Evolutionary conservation across 53 echinoderm and acorn worm species (phyloP), one percentile per base, ranked within the genome.

Genomic region (Stichopus horrens): DNA sequence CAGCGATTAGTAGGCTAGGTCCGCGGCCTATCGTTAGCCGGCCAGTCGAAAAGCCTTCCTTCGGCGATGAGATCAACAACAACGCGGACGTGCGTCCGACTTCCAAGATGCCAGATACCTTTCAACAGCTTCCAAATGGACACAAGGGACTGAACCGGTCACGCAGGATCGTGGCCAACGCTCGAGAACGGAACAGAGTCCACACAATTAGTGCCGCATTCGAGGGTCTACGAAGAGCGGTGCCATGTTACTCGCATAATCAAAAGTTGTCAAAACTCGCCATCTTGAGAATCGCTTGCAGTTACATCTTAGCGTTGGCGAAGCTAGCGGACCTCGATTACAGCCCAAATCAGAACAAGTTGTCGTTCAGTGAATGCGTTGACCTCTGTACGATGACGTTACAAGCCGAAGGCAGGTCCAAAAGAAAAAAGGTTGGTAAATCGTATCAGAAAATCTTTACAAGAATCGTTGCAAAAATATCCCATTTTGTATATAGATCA

Each of bases 131-230:
- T 52, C 52, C 66, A 7, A 52, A 66, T 18, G 85, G 85, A 52
- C 52, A 85, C 52, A 85, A 85, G 85, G 85, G 85, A 18, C 67
- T 85, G 22, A 95, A 92, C 77, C 90, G 95, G 21, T 95, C 98
- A 14, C 91, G 98, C 58, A 86, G 98, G 22, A 95, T 97, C 76
- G 98, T 97, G 6, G 98, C 98, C 20, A 97, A 97, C 55, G 98
- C 98, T 9, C 88, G 98, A 23, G 98, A 97, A 75, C 77, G 98
- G 21, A 98, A 98, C 81, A 91, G 98, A 7, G 98, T 98, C 20
- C 98, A 98, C 58, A 98, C 98, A 0, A 98, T 98, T 83, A 98
- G 98, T 86, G 95, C 98, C 0, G 98, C 98, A 20, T 98, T 98
- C 77, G 98, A 98, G 86, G 98, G 98, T 18, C 95, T 97, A 13